Conservation (phyloP, 1,140 invertebrate genomes). For the Lepidurus arcticus region DNA sequence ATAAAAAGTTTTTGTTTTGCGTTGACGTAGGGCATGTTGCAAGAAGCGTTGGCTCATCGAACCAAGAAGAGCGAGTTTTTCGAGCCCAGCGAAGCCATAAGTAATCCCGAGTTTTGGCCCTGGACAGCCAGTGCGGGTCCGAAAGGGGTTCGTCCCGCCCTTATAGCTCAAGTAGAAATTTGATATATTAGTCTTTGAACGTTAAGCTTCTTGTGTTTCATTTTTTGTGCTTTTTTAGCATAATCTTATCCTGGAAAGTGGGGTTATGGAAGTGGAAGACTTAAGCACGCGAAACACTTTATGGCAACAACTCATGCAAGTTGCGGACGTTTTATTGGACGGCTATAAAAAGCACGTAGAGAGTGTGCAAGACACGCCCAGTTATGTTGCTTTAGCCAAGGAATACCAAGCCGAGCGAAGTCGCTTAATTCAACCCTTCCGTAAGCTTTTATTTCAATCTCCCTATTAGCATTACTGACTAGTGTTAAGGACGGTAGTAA, state of each 20-base stretch:
- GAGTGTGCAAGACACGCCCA: constrained; percentile 55
- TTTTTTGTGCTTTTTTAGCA: constrained; percentile 36
- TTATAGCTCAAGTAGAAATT: constrained; percentile 45
- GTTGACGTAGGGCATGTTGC: not conserved
- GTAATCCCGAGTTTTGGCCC: constrained; percentile 44
- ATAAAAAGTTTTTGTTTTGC: no score
- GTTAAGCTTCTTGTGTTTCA: constrained; percentile 36
- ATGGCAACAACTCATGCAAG: constrained; percentile 61
- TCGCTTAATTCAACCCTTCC: constrained; percentile 56
- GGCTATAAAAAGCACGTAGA: constrained; percentile 64
- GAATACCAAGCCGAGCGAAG: constrained; percentile 58
- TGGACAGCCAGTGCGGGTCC: constrained; percentile 46
- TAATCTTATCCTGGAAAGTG: constrained; percentile 38
- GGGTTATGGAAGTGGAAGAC: constrained; percentile 43
- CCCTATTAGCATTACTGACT: not conserved
- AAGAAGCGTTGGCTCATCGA: constrained; percentile 28
- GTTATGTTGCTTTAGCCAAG: constrained; percentile 54
- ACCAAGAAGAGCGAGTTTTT: constrained; percentile 29
- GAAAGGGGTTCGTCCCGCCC: constrained; percentile 43
- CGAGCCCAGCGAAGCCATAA: constrained; percentile 22
- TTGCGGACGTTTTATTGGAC: constrained; percentile 71
- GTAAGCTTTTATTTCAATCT: constrained; percentile 40
- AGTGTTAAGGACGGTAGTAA: no score
- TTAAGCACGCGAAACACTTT: constrained; percentile 46
- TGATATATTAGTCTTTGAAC: constrained; percentile 35